Evolutionary conservation across 1,140 invertebrate genomes (phyloP).

Genomic region (Acromyrmex charruanus): DNA sequence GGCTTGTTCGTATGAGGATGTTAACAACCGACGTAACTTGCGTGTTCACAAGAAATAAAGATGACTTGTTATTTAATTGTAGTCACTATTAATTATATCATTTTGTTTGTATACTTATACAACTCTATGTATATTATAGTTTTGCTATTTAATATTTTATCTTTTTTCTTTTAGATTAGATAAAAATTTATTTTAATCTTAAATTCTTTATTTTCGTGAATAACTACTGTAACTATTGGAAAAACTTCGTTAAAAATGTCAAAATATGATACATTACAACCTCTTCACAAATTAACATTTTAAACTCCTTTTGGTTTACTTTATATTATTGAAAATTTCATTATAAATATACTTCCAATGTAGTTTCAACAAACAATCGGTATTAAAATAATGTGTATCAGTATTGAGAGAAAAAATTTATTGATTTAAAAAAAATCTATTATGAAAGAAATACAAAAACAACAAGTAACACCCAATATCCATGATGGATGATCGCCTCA

Average conservation of each 20-base stretch:
- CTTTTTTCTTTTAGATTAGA: neutral
- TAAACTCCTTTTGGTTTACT: too few relatives aligned
- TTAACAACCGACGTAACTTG: slow-evolving; percentile 15
- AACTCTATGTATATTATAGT: neutral
- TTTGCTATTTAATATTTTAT: neutral
- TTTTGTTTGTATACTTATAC: neutral
- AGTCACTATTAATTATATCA: neutral
- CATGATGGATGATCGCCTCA: neutral
- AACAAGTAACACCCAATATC: slow-evolving; percentile 10
- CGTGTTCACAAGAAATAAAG: slow-evolving; percentile 18
- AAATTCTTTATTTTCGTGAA: neutral
- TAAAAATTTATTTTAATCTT: slow-evolving; percentile 41
- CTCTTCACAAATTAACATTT: too few relatives aligned
- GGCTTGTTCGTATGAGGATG: neutral
- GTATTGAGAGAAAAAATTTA: neutral
- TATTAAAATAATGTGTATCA: neutral
- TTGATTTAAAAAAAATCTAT: neutral
- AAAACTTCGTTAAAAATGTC: too few relatives aligned
- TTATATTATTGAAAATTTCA: too few relatives aligned
- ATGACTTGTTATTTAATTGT: neutral
- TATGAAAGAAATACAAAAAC: slow-evolving; percentile 11
- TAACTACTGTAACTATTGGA: neutral
- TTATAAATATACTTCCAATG: neutral
- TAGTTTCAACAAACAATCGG: neutral
- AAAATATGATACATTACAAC: too few relatives aligned